A percentile compares a stretch with the other conserved stretches of the same genome.
Conservation (phyloP, 2,797 vertebrate genomes). For the Lepilemur ruficaudatus region DNA sequence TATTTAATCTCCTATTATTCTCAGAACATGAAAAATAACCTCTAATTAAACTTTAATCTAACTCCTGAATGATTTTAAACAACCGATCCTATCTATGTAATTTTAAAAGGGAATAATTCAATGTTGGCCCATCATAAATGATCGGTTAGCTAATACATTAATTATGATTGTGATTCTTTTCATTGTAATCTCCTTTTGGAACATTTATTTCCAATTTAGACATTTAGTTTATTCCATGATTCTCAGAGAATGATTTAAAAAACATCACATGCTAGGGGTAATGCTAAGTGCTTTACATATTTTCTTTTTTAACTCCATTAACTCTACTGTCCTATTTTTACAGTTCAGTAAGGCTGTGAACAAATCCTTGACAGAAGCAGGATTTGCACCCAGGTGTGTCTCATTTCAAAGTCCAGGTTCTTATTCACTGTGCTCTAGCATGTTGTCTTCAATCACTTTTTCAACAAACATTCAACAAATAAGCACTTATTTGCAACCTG, state of each 20-base stretch:
- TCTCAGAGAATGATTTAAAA: neutral
- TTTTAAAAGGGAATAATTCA: neutral
- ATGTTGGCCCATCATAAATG: neutral
- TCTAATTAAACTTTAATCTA: slow-evolving; percentile 21
- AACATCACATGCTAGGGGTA: neutral
- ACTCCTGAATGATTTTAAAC: slow-evolving; percentile 33
- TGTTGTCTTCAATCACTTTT: neutral
- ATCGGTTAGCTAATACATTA: neutral
- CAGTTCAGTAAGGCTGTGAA: neutral
- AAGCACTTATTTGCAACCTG: neutral
- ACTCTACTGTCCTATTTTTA: neutral
- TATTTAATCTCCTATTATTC: neutral
- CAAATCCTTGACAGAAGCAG: neutral
- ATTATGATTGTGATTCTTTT: slow-evolving; percentile 4
- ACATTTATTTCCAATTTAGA: slow-evolving; percentile 7
- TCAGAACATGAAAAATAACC: neutral
- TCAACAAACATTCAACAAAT: neutral
- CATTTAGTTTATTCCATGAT: neutral
- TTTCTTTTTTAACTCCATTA: neutral
- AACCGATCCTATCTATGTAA: neutral
- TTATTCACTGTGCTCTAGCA: neutral
- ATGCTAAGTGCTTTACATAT: neutral
- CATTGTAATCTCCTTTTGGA: neutral
- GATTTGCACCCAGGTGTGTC: neutral
- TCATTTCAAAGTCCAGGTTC: neutral